These are phyloP conservation scores for Epicampocera succincta DNA, from an alignment of 2,888 invertebrate species.

Conservation along the genomic window DNA sequence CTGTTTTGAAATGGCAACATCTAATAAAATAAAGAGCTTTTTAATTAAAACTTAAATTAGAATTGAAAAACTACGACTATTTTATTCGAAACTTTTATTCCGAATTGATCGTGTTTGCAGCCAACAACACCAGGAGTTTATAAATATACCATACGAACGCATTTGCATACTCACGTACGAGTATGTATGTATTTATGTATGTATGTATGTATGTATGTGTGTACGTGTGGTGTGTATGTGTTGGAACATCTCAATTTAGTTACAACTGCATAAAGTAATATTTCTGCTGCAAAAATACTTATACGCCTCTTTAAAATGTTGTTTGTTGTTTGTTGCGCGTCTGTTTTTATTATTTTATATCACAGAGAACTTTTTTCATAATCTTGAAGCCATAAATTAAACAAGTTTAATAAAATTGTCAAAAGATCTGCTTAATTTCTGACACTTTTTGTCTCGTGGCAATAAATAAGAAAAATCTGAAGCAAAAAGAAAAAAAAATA, in stretches of 20 bases:
- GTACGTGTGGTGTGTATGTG: no score
- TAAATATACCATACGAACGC: no score
- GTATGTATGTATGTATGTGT: no score
- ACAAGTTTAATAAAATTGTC: slow-evolving; percentile 68
- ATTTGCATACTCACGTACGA: no score
- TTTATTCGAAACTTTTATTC: no score
- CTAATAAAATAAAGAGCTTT: neutral
- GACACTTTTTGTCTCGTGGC: slow-evolving; percentile 65
- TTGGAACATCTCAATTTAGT: neutral
- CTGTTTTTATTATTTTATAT: slow-evolving; percentile 11
- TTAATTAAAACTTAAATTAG: no score
- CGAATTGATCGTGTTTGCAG: no score
- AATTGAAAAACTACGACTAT: no score
- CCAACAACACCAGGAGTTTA: no score
- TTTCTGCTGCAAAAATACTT: slow-evolving; percentile 26
- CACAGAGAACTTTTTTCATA: slow-evolving; percentile 38
- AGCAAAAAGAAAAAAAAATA: neutral
- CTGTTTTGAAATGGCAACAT: slow-evolving; percentile 29
- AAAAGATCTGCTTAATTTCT: slow-evolving; percentile 68
- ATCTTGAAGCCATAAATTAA: slow-evolving; percentile 63
- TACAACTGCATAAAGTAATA: slow-evolving; percentile 9
- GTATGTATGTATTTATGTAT: no score
- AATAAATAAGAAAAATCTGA: slow-evolving; percentile 59
- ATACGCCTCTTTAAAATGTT: slow-evolving; percentile 43
- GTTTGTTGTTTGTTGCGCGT: neutral